phyloP scores from a whole-genome alignment of 2,888 invertebrate species.

The Lampropteryx suffumata region DNA sequence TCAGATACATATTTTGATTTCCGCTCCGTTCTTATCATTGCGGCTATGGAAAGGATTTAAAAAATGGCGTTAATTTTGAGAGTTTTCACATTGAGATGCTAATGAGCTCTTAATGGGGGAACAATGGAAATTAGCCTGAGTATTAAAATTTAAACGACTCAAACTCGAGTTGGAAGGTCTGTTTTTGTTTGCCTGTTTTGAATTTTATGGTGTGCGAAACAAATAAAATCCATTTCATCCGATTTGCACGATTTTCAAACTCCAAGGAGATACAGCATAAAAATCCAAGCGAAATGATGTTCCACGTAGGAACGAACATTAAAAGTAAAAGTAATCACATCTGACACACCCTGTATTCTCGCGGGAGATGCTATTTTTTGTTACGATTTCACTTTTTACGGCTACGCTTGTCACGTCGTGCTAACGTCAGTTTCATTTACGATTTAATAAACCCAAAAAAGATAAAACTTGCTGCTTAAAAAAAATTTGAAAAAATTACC shows the following conservation, averaged over 20 bases:
- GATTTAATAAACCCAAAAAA: neutral
- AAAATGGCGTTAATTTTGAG: constrained; percentile 2
- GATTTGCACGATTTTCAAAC: constrained; percentile 7
- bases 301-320: constrained; percentile 20
- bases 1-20: constrained; percentile 8
- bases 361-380: constrained; percentile 10
- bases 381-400: constrained; percentile 15
- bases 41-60: constrained; percentile 10
- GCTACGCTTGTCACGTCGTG: constrained; percentile 16
- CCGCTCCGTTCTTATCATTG: constrained; percentile 5
- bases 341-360: constrained; percentile 7
- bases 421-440: constrained; percentile 6
- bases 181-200: neutral
- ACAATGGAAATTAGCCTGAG: constrained; percentile 14
- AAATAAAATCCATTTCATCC: constrained; percentile 9
- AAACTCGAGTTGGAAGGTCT: neutral
- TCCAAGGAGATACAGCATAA: constrained; percentile 18
- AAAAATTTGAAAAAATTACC: too few species aligned
- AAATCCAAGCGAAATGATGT: constrained; percentile 14
- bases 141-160: neutral
- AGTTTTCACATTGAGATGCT: constrained; percentile 21
- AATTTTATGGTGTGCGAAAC: neutral
- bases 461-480: too few species aligned
- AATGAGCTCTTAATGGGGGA: constrained; percentile 14
- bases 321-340: constrained; percentile 33